phyloP scores from a whole-genome alignment of 2,888 invertebrate genomes.

The Leptinotarsa haldemani region DNA sequence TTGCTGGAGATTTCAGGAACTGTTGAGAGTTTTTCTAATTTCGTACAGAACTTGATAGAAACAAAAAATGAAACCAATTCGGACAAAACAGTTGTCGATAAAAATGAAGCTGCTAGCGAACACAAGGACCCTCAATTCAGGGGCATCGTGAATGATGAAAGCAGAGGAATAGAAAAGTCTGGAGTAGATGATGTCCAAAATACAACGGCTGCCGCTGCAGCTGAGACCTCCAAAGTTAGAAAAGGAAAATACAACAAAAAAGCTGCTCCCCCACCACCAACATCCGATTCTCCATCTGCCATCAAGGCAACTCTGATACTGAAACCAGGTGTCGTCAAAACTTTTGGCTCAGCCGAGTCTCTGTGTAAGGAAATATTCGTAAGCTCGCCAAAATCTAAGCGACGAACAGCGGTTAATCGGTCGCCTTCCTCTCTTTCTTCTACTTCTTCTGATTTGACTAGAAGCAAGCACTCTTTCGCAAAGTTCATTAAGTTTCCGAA shows the following conservation, averaged over 20 bases:
- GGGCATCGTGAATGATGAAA: neutral
- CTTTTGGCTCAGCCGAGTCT: constrained; percentile 50
- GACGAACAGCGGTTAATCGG: constrained; percentile 50
- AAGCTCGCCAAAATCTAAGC: constrained; percentile 59
- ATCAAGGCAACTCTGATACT: constrained; percentile 68
- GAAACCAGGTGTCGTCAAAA: constrained; percentile 65
- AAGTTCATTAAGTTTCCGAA: constrained; percentile 69
- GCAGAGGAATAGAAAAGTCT: neutral
- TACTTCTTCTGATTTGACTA: constrained; percentile 38
- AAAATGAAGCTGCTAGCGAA: neutral
- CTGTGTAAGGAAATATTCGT: constrained; percentile 57
- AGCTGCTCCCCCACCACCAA: constrained; percentile 67
- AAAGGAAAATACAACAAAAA: constrained; percentile 70
- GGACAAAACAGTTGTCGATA: neutral
- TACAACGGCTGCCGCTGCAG: neutral
- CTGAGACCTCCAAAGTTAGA: constrained; percentile 6
- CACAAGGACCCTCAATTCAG: neutral
- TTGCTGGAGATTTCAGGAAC: constrained; percentile 42
- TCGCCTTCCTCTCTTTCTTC: constrained; percentile 51
- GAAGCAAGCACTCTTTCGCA: constrained; percentile 41
- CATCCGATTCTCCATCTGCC: constrained; percentile 48
- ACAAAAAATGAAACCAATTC: constrained; percentile 30
- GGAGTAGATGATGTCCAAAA: neutral
- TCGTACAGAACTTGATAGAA: constrained; percentile 41
- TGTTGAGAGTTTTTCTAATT: constrained; percentile 39